Percentiles rank a stretch among this genome's conserved stretches.
phyloP scores from a whole-genome alignment of 2,888 invertebrate genomes.

The Aporophyla nigra region DNA sequence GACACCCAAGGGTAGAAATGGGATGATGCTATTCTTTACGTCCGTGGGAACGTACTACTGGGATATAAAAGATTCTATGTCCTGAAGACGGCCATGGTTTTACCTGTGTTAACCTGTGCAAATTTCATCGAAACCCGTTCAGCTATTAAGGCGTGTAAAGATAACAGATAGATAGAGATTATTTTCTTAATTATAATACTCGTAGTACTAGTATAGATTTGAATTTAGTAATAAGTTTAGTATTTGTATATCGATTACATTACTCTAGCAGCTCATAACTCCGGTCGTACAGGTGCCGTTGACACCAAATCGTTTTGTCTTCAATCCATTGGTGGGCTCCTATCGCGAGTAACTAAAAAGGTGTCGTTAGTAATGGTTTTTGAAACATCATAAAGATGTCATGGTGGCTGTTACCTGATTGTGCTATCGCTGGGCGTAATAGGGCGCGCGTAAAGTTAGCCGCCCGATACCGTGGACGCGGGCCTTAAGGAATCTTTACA shows the following conservation, averaged over 20 bases:
- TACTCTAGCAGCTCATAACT: constrained; percentile 41
- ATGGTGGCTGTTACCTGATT: constrained; percentile 88
- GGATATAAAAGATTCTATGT: not conserved
- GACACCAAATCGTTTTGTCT: constrained; percentile 84
- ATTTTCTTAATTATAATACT: not conserved
- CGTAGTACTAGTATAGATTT: not conserved
- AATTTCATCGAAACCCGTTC: not conserved
- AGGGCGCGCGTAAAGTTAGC: constrained; percentile 79
- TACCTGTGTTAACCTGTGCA: not conserved
- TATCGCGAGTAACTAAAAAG: constrained; percentile 90
- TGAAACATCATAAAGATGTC: constrained; percentile 91
- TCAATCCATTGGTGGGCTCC: constrained; percentile 77
- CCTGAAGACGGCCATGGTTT: not conserved
- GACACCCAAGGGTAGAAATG: too few species aligned
- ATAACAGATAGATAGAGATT: not conserved
- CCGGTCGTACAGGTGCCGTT: constrained; percentile 74
- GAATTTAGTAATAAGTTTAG: not conserved
- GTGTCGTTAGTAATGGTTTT: constrained; percentile 91
- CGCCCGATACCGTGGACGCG: constrained; percentile 71
- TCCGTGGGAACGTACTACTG: not conserved
- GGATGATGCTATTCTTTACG: too few species aligned
- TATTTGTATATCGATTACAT: constrained; percentile 6
- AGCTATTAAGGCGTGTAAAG: not conserved
- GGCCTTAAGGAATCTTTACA: constrained; percentile 59
- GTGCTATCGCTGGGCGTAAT: constrained; percentile 81